Evolutionary conservation across 1,140 invertebrate species (phyloP), one percentile per base, ranked within the genome.

Genomic region (Amyelois transitella): DNA sequence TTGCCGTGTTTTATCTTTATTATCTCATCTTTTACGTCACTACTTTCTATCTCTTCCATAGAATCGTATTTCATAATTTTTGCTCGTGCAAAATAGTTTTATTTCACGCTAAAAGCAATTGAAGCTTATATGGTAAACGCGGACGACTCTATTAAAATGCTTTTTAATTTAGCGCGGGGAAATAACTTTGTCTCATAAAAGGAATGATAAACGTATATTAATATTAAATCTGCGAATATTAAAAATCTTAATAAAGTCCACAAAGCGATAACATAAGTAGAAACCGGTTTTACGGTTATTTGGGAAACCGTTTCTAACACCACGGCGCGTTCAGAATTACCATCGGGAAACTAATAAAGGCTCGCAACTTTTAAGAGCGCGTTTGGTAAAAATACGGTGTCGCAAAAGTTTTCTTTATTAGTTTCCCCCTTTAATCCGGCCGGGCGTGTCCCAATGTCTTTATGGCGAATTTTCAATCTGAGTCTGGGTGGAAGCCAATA

Each of bases 371-470:
- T 80, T 80, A 80, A 83, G 81, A 77, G 75, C 67, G 69, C 76
- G 69, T 78, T 86, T 80, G 73, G 62, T 83, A 83, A 86, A 88
- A 88, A 86, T 88, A 82, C 81, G 81, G 82, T 84, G 81, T 86
- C 81, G 80, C 78, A 80, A 78, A 85, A 88, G 78, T 88, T 86
- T 85, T 82, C 85, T 85, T 88, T 88, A 86, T 86, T 86, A 88
- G 81, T 82, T 81, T 80, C 72, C 80, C 81, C 80, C 80, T 83
- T 85, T 85, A 86, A 86, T 85, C 80, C 77, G 69, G 63, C 72
- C 75, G 78, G 80, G 81, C 81, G 84, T 87, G 80, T 83, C 69
- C 73, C 81, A 88, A 88, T 88, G 85, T 88, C 82, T 84, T 87
- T 86, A 88, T 85, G 81, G 82, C 78, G 73, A 84, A 85, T 86